phyloP scores from a whole-genome alignment of 2,113 vertebrate genomes.

The Dunckerocampus dactyliophorus region DNA sequence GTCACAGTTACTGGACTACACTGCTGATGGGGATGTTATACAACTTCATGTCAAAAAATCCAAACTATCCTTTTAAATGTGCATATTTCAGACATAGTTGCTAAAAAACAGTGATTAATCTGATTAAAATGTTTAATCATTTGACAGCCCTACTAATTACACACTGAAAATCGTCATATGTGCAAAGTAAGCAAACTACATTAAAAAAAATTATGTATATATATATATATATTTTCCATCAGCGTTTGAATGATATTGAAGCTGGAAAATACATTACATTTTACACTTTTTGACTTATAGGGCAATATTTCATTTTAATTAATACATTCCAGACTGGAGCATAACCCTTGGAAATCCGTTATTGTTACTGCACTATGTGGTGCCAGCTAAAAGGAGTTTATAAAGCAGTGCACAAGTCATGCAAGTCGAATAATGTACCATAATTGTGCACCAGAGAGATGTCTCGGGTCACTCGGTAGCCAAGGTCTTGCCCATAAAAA shows the following conservation, averaged over 20 bases:
- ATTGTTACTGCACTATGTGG: slow-evolving; percentile 13
- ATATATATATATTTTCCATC: too few species aligned
- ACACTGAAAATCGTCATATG: slow-evolving; percentile 44
- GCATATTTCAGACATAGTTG: too few species aligned
- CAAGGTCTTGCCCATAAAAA: slow-evolving; percentile 23
- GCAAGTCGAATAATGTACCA: slow-evolving; percentile 24
- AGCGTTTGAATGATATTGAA: slow-evolving; percentile 54
- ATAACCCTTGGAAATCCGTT: slow-evolving; percentile 22
- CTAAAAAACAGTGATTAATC: too few species aligned
- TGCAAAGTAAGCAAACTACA: slow-evolving; percentile 31
- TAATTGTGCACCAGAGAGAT: slow-evolving; percentile 34
- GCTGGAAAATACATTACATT: slow-evolving; percentile 60
- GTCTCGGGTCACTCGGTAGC: slow-evolving; percentile 46
- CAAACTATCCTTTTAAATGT: too few species aligned
- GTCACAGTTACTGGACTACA: too few species aligned
- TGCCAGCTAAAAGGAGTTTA: slow-evolving; percentile 11
- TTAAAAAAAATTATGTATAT: too few species aligned
- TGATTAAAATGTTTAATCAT: too few species aligned
- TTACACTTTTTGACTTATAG: slow-evolving; percentile 42
- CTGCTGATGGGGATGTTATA: too few species aligned
- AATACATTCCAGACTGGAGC: slow-evolving; percentile 31
- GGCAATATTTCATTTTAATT: slow-evolving; percentile 54
- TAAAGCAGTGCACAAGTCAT: slow-evolving; percentile 9
- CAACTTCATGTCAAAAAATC: too few species aligned
- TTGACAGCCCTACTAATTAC: slow-evolving; percentile 60